Evolutionary conservation across 2,113 vertebrate species (phyloP), one percentile per base, ranked within the genome.

Genomic region (Pagrus major): DNA sequence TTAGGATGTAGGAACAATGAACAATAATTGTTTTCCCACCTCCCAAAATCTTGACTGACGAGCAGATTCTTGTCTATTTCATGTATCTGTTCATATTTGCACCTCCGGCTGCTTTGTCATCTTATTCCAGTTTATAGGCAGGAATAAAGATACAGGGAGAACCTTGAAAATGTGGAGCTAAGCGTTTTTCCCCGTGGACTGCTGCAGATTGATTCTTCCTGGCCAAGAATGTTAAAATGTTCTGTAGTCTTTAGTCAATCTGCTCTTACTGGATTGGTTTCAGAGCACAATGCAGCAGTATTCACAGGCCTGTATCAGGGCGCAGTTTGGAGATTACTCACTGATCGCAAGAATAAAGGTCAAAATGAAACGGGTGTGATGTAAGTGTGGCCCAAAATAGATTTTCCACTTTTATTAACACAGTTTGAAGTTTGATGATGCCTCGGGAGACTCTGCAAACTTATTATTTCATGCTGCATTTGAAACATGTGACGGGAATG

Each of bases 151-250:
- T 55, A 73, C 65, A 61, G 54, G 86, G 75, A 66, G 84, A 84
- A 71, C 66, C 74, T 66, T 86, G 76, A 78, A 84, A 85, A 85
- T 85, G 89, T 86, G 74, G 78, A 89, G 82, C 89, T 92, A 83
- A 92, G 88, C 81, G 42, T 90, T 92, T 88, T 65, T 18, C 74
- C 86, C 78, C 0, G 68, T 71, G 85, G 84, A 87, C 74, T 79
- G 88, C 88, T 71, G 86, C 90, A 85, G 88, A 91, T 92, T 80
- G 90, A 89, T 87, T 85, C 85, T 86, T 78, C 70, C 82, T 75
- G 86, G 90, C 90, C 85, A 88, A 88, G 88, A 92, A 89, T 86
- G 83, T 88, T 88, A 89, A 91, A 91, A 89, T 83, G 84, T 80
- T 86, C 80, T 76, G 78, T 88, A 78, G 87, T 88, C 86, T 90